Base-by-base conservation (phyloP, 2,888 invertebrate species). In the Diplazon laetatorius region DNA sequence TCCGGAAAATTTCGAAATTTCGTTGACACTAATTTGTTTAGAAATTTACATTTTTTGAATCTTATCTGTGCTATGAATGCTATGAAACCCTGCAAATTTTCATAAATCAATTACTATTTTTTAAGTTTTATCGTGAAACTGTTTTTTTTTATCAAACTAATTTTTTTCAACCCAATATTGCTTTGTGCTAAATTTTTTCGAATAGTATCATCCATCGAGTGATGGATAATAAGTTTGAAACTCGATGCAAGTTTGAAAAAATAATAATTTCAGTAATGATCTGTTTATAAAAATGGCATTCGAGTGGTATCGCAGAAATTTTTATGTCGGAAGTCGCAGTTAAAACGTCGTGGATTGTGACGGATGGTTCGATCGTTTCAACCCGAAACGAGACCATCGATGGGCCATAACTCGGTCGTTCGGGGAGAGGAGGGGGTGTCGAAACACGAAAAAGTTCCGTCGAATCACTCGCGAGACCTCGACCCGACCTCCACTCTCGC, bases 401-500 rank as follows among this genome's bases (percentile, higher is more conserved):
- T 18, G 30, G 42, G 20, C 46, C 16, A 55, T 42, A 42, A 66
- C 42, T 55, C 12, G 42, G 52, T 48, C 14, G 18, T 16, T 14
- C 52, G 39, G 25, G 12, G 2, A 42, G n/a, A n/a, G n/a, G n/a
- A n/a, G n/a, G n/a, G n/a, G n/a, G n/a, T n/a, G n/a, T 69, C 46
- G 20, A 9, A 18, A 62, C 16, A 46, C 14, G 37, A 57, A 63
- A 76, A 75, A 35, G 46, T 63, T 35, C 37, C 65, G 37, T 59
- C 59, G 46, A 76, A 65, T 63, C 68, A 18, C 50, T 52, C 6
- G 14, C 14, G 16, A 55, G 62, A 60, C 69, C 78, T 74, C 78
- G 78, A 66, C 60, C 66, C 55, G 70, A 78, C 78, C 73, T 74
- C 69, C 10, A 52, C 60, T 37, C 37, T 30, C 39, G 16, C 22